phyloP scores from a whole-genome alignment of 1,140 invertebrate genomes.

The Lordiphosa mommai region DNA sequence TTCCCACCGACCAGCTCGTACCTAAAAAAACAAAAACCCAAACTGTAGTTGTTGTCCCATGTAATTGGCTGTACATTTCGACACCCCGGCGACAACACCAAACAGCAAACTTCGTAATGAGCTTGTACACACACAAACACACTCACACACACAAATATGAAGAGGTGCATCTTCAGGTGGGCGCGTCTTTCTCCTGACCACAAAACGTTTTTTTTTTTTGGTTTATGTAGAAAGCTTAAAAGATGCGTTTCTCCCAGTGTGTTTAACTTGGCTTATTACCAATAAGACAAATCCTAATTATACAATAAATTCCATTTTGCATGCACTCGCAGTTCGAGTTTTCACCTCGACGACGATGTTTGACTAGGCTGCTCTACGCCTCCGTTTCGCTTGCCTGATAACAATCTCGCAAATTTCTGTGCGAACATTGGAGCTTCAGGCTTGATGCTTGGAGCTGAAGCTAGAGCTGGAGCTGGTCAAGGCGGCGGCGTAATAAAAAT shows the following conservation, averaged over 20 bases:
- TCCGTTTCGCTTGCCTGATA: constrained; percentile 58
- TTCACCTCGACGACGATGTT: constrained; percentile 59
- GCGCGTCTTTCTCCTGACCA: constrained; percentile 13
- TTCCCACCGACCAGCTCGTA: constrained; percentile 5
- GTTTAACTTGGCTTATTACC: constrained; percentile 72
- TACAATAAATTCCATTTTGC: constrained; percentile 79
- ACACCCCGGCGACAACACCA: constrained; percentile 68
- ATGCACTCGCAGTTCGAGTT: constrained; percentile 60
- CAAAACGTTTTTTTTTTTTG: constrained; percentile 11
- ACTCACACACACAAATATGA: constrained; percentile 33
- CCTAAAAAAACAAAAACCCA: background rate
- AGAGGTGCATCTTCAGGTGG: constrained; percentile 21
- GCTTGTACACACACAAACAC: constrained; percentile 53
- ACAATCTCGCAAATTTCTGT: constrained; percentile 70
- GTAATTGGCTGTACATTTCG: constrained; percentile 76
- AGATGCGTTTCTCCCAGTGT: constrained; percentile 30
- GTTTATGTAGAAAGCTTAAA: constrained; percentile 18
- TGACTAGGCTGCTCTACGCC: constrained; percentile 54
- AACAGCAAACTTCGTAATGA: constrained; percentile 59
- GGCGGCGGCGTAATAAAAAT: constrained; percentile 67
- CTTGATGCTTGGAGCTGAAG: constrained; percentile 14
- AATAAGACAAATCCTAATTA: constrained; percentile 79
- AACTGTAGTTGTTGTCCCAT: constrained; percentile 52
- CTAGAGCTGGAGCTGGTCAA: constrained; percentile 15
- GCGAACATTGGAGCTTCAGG: constrained; percentile 36